Evolutionary conservation across 1,140 invertebrate species (phyloP), one percentile per base, ranked within the genome.

Genomic region (Danaus melanippus): DNA sequence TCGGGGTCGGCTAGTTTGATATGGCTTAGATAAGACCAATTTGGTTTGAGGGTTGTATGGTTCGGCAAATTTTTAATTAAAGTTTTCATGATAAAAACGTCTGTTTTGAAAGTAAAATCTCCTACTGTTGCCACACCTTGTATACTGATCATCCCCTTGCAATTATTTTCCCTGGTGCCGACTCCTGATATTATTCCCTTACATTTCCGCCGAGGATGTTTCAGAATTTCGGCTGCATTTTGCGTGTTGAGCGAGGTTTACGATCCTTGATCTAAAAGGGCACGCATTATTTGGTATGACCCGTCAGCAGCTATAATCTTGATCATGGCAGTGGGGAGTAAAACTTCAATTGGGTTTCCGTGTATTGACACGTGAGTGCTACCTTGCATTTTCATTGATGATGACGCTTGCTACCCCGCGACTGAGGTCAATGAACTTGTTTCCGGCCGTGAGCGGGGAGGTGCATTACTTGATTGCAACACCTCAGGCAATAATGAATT

Each of bases 251-350:
- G 42, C 8, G 60, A 60, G 12, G 56, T 58, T 40, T 73, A 50
- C 1, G 65, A 70, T 1, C 67, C 67, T 50, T 62, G 67, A 48
- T 67, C 69, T 42, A 72, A 42, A 10, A 74, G 15, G 10, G 53
- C 63, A 12, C 64, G 21, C 43, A 62, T 62, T 15, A 15, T 15
- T 15, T 15, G 15, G 3, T 15, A 15, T 15, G 15, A 15, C 15
- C 15, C 15, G 15, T 15, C 15, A 15, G 15, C 15, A 15, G 15
- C 15, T 15, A 1, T 15, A 1, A 15, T 15, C 15, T 15, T 15
- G 15, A 3, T 50, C 57, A 44, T 54, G 51, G 4, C 17, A 42
- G n/a, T n/a, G 42, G 32, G 42, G 21, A 51, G 11, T 42, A 42
- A 52, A 51, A 53, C 6, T 47, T 47, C 12, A 12, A 47, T 8